Conservation (phyloP, 2,888 invertebrate genomes). For the Leistus spinibarbis region DNA sequence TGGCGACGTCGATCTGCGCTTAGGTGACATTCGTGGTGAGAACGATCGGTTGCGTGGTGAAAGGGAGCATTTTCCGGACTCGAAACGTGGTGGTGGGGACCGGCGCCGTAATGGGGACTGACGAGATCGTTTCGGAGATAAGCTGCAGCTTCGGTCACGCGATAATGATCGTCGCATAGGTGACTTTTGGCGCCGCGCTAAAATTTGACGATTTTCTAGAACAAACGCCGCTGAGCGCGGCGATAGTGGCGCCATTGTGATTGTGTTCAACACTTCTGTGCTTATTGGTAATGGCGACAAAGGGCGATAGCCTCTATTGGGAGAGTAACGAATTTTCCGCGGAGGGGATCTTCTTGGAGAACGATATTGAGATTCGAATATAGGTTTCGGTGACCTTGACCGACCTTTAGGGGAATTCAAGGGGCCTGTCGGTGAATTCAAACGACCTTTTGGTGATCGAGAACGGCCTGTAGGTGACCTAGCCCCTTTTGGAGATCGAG, state of each 20-base stretch:
- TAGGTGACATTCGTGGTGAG: conserved; percentile 45
- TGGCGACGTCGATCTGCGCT: conserved; percentile 45
- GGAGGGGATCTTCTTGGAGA: conserved; percentile 42
- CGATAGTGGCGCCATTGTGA: conserved; percentile 53
- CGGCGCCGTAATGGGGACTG: conserved; percentile 47
- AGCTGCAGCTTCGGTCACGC: conserved; percentile 42
- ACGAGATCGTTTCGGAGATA: conserved; percentile 47
- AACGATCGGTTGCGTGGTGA: conserved; percentile 45
- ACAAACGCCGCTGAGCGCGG: conserved; percentile 58
- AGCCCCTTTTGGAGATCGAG: conserved; percentile 7
- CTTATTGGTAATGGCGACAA: conserved; percentile 52
- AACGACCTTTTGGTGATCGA: conserved; percentile 1
- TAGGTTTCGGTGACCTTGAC: conserved; percentile 43
- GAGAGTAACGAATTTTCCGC: conserved; percentile 45
- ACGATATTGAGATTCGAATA: conserved; percentile 46
- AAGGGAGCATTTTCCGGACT: conserved; percentile 41
- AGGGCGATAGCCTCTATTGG: conserved; percentile 48
- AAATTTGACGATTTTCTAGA: conserved; percentile 55
- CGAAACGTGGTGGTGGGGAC: conserved; percentile 48
- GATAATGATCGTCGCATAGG: conserved; percentile 54
- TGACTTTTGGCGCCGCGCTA: conserved; percentile 53
- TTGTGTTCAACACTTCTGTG: conserved; percentile 49
- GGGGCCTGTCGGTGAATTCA: neutral
- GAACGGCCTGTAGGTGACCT: neutral
- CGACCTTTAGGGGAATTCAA: conserved; percentile 13